Conservation (phyloP, 2,888 invertebrate species). For the Caenorhabditis sp. region DNA sequence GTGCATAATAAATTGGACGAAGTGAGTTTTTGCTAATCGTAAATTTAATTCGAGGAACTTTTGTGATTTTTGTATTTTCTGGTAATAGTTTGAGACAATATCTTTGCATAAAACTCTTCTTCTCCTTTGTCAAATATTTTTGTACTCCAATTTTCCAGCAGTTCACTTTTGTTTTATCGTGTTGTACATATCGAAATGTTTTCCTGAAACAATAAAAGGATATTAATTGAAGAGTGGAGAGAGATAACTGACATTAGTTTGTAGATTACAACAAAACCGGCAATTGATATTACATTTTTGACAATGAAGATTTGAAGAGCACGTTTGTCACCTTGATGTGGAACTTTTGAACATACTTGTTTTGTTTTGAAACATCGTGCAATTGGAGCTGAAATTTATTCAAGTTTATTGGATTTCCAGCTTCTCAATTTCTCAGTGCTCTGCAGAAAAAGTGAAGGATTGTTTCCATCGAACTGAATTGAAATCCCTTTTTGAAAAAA, state of each 20-base stretch:
- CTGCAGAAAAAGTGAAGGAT: no score
- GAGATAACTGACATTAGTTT: neutral
- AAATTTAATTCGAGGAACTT: neutral
- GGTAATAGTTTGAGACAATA: neutral
- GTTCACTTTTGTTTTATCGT: neutral
- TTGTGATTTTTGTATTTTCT: neutral
- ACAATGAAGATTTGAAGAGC: slow-evolving; percentile 6
- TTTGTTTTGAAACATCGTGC: slow-evolving; percentile 11
- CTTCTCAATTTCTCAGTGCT: no score
- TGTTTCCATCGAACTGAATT: no score
- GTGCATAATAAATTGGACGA: neutral
- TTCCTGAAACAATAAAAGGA: neutral
- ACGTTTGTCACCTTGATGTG: slow-evolving; percentile 2
- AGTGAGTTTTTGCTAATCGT: neutral
- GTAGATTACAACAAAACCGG: slow-evolving; percentile 1
- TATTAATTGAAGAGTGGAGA: neutral
- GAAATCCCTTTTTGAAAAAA: no score
- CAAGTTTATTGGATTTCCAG: no score
- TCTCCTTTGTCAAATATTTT: neutral
- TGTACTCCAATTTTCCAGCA: slow-evolving; percentile 7
- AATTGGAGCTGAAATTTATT: slow-evolving; percentile 11
- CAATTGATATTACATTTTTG: slow-evolving; percentile 6
- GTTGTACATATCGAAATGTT: neutral
- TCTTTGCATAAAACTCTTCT: neutral
- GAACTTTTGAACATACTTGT: neutral